Evolutionary conservation across 2,797 vertebrate genomes (phyloP).

Genomic region (Scolopax bukidnonensis): DNA sequence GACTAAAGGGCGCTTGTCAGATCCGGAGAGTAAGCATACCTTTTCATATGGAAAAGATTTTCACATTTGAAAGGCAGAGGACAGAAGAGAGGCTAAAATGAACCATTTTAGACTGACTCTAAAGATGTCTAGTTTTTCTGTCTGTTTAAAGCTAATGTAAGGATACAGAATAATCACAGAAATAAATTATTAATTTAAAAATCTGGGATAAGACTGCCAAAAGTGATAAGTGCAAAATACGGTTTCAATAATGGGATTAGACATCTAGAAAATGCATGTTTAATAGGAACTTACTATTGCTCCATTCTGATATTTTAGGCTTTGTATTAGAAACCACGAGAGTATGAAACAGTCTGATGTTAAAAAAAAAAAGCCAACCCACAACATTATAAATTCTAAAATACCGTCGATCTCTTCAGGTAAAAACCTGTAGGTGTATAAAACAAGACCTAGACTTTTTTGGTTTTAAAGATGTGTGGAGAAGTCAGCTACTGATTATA

Average conservation of each 20-base stretch:
- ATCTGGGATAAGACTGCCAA: slow-evolving; percentile 44
- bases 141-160: slow-evolving; percentile 40
- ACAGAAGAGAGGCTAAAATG: slow-evolving; percentile 25
- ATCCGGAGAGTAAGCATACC: slow-evolving; percentile 40
- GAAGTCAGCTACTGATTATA: neutral
- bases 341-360: neutral
- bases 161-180: slow-evolving; percentile 57
- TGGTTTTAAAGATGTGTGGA: neutral
- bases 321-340: neutral
- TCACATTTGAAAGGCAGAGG: slow-evolving; percentile 18
- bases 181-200: slow-evolving; percentile 66
- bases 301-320: slow-evolving; percentile 9
- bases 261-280: slow-evolving; percentile 53
- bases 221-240: slow-evolving; percentile 41
- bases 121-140: neutral
- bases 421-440: neutral
- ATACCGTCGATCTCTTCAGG: neutral
- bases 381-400: neutral
- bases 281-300: slow-evolving; percentile 9
- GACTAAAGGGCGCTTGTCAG: slow-evolving; percentile 43
- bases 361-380: neutral
- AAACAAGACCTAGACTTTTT: neutral
- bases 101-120: neutral
- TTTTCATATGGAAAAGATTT: slow-evolving; percentile 40
- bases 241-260: slow-evolving; percentile 41